Evolutionary conservation across 2,888 invertebrate species (phyloP).

Genomic region (Drosophila kuntzei): DNA sequence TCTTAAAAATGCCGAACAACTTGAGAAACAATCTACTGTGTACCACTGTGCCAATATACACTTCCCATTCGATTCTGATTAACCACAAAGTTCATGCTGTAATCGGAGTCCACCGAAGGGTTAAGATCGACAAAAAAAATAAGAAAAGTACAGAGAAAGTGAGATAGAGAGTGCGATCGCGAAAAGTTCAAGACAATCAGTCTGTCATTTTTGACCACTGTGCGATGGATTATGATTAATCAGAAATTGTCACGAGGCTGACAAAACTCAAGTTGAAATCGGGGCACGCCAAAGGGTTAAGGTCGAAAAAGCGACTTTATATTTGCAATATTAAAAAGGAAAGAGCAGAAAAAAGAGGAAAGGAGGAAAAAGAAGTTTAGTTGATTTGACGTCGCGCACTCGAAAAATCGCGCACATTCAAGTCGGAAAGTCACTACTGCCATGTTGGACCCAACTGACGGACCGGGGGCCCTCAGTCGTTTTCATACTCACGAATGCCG

Average conservation of each 20-base stretch:
- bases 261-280: slow-evolving; percentile 5
- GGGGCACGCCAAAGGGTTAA: slow-evolving; percentile 53
- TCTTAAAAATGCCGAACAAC: too few relatives aligned
- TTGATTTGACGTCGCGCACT: slow-evolving; percentile 74
- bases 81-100: not conserved
- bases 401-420: slow-evolving; percentile 62
- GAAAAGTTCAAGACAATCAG: too few relatives aligned
- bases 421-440: slow-evolving; percentile 65
- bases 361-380: slow-evolving; percentile 56
- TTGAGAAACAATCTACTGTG: too few relatives aligned
- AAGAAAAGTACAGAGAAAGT: not conserved
- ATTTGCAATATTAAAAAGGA: too few relatives aligned
- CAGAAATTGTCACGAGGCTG: slow-evolving; percentile 50
- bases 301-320: slow-evolving; percentile 33
- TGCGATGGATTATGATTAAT: slow-evolving; percentile 49
- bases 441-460: slow-evolving; percentile 44
- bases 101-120: not conserved
- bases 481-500: slow-evolving; percentile 49
- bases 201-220: not conserved
- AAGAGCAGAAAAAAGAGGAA: not conserved
- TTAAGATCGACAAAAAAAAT: too few relatives aligned
- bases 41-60: not conserved
- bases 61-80: not conserved
- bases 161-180: too few relatives aligned
- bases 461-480: slow-evolving; percentile 40